These are phyloP conservation scores for Monochamus saltuarius DNA, from an alignment of 1,140 invertebrate genomes.

Conservation along the genomic window DNA sequence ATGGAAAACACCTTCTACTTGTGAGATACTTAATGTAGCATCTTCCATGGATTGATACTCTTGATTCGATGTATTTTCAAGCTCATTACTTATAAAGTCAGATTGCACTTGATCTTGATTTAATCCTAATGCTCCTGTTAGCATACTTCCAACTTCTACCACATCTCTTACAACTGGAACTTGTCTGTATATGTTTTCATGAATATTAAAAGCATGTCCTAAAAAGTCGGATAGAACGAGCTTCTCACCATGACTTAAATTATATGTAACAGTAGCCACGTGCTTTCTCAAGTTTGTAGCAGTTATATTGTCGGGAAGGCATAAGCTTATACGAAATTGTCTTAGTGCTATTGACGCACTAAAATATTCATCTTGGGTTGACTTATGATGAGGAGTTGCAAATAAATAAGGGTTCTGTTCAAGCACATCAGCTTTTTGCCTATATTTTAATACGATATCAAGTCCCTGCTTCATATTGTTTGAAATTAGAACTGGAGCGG, in stretches of 20 bases:
- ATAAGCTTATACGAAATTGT: too few species aligned
- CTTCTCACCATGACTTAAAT: neutral
- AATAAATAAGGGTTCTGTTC: constrained; percentile 2
- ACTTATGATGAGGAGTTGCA: neutral
- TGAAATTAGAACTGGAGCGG: neutral
- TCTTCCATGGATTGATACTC: too few species aligned
- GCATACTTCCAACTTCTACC: neutral
- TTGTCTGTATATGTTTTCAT: constrained; percentile 4
- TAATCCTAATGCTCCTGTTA: neutral
- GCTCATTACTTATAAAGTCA: too few species aligned
- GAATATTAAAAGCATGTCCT: neutral
- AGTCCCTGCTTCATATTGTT: neutral
- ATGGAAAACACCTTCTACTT: too few species aligned
- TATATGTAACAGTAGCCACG: neutral
- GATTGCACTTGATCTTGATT: too few species aligned
- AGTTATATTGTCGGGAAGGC: neutral
- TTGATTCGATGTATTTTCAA: too few species aligned
- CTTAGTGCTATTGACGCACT: too few species aligned
- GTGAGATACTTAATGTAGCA: too few species aligned
- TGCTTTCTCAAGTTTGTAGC: constrained; percentile 7
- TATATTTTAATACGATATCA: neutral
- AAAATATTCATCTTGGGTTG: too few species aligned
- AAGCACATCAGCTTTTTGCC: neutral
- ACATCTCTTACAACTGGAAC: neutral
- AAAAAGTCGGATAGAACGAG: neutral